Conservation (phyloP, 2,797 vertebrate species). For the Gambusia yucatana region DNA sequence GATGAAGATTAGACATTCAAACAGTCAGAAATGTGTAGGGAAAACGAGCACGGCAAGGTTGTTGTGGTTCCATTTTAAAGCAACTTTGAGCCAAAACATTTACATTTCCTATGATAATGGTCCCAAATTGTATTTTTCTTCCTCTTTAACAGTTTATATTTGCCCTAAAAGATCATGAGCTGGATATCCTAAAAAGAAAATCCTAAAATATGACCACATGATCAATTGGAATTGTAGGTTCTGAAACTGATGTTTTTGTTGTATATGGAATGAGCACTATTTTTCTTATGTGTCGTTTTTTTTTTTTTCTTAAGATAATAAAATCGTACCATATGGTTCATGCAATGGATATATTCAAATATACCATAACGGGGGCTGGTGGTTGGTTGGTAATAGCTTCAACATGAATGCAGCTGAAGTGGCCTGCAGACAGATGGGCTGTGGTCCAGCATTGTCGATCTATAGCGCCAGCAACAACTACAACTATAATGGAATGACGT, state of each 20-base stretch:
- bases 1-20: too few relatives aligned
- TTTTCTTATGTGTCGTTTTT: too few relatives aligned
- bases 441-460: background rate
- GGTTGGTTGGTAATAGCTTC: background rate
- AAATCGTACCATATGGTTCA: background rate
- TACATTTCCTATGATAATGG: background rate
- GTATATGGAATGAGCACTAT: background rate
- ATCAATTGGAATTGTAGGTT: background rate
- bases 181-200: background rate
- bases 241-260: background rate
- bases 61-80: too few relatives aligned
- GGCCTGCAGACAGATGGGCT: slow-evolving; percentile 1
- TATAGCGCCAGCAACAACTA: background rate
- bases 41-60: too few relatives aligned
- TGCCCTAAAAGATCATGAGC: background rate
- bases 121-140: background rate
- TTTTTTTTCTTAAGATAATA: background rate
- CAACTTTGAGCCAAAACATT: background rate
- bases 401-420: background rate
- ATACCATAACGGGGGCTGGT: background rate
- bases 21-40: too few relatives aligned
- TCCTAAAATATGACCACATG: background rate
- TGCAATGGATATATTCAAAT: background rate
- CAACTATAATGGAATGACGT: background rate
- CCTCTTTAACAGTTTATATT: background rate